These are phyloP conservation scores for Griposia aprilina DNA, from an alignment of 2,888 invertebrate species.

Conservation along the genomic window DNA sequence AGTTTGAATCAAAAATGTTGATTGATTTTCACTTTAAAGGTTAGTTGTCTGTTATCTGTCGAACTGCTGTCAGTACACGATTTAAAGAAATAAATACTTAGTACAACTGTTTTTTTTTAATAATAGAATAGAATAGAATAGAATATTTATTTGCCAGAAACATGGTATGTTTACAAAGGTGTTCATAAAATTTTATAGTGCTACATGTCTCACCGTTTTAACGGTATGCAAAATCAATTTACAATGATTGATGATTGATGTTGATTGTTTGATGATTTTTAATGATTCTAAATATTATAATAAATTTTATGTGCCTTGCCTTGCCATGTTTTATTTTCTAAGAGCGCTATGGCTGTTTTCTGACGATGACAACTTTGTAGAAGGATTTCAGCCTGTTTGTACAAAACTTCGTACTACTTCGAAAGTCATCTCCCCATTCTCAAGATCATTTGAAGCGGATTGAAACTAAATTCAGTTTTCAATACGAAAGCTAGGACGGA, in stretches of 20 bases:
- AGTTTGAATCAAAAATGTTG: not conserved
- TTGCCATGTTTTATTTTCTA: too few species aligned
- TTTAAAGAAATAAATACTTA: not conserved
- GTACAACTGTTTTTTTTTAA: not conserved
- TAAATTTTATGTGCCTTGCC: too few species aligned
- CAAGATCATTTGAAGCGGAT: not conserved
- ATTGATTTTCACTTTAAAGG: not conserved
- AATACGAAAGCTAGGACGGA: not conserved
- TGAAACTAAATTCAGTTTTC: not conserved
- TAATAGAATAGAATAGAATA: too few species aligned
- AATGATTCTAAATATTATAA: too few species aligned
- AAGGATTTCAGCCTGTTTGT: not conserved
- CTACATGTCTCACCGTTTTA: too few species aligned
- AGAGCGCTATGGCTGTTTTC: not conserved
- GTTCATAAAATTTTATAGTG: too few species aligned
- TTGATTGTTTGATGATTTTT: too few species aligned
- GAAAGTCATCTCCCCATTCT: not conserved
- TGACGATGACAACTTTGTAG: not conserved
- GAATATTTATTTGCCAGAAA: too few species aligned
- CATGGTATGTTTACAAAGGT: too few species aligned
- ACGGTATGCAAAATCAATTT: too few species aligned
- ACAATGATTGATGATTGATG: too few species aligned
- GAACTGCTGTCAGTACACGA: not conserved
- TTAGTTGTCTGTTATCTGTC: not conserved
- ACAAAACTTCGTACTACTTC: not conserved